A percentile compares a stretch with the other conserved stretches of the same genome.
Conservation (phyloP, 30 jellyfish, hydroid and myxozoan genomes). For the Turritopsis rubra region DNA sequence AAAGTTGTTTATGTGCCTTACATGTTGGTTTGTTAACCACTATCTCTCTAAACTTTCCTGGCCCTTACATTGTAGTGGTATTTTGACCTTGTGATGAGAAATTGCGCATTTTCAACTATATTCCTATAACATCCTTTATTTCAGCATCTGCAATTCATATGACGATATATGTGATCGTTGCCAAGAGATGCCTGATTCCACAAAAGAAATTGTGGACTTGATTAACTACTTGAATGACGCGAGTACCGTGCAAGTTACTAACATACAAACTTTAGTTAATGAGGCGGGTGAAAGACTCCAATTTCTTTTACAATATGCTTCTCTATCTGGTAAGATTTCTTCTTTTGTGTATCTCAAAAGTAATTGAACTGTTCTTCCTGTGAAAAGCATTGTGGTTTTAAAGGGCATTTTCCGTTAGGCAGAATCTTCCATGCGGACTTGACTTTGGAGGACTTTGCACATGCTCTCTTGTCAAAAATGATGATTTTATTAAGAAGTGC, state of each 20-base stretch:
- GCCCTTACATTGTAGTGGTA: no score
- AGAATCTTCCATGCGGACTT: no score
- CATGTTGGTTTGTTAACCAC: no score
- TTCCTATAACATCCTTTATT: not conserved
- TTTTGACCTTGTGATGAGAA: no score
- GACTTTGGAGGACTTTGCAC: no score
- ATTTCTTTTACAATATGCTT: slow-evolving; percentile 73
- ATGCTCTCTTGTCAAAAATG: no score
- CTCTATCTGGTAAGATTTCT: slow-evolving; percentile 75
- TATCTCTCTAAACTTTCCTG: no score
- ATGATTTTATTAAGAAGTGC: no score
- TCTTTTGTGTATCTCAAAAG: slow-evolving; percentile 18
- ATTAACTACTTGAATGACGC: slow-evolving; percentile 72
- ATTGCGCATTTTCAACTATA: no score
- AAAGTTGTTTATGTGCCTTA: no score
- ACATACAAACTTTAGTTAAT: slow-evolving; percentile 65
- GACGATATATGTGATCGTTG: slow-evolving; percentile 85
- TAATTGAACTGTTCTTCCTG: not conserved
- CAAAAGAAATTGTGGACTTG: slow-evolving; percentile 57
- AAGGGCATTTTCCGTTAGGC: no score
- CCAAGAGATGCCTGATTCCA: slow-evolving; percentile 89
- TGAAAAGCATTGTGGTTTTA: no score
- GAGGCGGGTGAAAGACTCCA: slow-evolving; percentile 77
- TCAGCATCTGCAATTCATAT: slow-evolving; percentile 63
- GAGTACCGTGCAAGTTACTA: slow-evolving; percentile 59